Evolutionary conservation across 2,888 invertebrate genomes (phyloP).

Genomic region (Mythimna vitellina): DNA sequence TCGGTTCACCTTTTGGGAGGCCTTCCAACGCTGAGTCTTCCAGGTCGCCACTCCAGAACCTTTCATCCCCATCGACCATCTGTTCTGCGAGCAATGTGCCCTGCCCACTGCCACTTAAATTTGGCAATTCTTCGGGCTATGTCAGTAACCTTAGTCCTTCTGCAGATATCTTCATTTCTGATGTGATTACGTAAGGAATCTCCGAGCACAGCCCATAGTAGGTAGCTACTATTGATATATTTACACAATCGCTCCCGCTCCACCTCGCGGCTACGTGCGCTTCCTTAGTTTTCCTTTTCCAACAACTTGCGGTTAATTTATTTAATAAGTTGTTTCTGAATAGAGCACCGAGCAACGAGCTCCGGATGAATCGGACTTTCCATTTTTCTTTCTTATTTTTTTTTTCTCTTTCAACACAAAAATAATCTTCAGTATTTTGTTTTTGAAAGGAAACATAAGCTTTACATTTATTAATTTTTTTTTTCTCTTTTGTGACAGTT

Average conservation of each 20-base stretch:
- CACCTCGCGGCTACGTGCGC: slow-evolving; percentile 33
- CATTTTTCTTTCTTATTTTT: slow-evolving; percentile 77
- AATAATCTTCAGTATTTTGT: slow-evolving; percentile 71
- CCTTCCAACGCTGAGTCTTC: no score
- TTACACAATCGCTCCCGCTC: slow-evolving; percentile 46
- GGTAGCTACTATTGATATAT: slow-evolving; percentile 8
- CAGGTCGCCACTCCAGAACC: no score
- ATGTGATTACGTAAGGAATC: no score
- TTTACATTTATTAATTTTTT: slow-evolving; percentile 61
- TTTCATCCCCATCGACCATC: no score
- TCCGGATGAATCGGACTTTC: slow-evolving; percentile 84
- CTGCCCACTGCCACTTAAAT: no score
- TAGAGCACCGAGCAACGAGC: slow-evolving; percentile 79
- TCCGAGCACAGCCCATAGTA: no score
- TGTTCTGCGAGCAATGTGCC: no score
- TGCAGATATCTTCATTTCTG: no score
- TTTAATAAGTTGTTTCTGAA: slow-evolving; percentile 89
- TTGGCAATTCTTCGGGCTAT: no score
- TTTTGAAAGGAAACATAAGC: slow-evolving; percentile 71
- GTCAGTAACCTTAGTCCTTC: no score
- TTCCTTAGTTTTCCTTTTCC: slow-evolving; percentile 86
- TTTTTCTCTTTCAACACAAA: slow-evolving; percentile 60
- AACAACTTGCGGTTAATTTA: slow-evolving; percentile 88
- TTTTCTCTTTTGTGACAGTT: slow-evolving; percentile 71
- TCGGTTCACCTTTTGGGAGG: no score